Percentiles rank a stretch among this genome's conserved stretches.
Conservation (phyloP, 2,888 invertebrate genomes). For the Tinea pellionella region DNA sequence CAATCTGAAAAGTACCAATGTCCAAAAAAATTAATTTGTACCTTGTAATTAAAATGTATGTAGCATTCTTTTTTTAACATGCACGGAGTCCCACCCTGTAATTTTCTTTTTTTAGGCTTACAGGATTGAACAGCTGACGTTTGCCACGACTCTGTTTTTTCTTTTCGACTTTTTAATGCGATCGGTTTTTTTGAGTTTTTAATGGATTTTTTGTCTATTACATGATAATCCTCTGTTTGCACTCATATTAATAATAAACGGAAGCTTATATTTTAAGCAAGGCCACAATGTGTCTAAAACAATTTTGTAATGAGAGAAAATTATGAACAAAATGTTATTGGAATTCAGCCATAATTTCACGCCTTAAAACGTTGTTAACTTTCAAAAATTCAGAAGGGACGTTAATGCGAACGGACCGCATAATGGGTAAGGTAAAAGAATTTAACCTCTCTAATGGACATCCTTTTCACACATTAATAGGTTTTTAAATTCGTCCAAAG, state of each 20-base stretch:
- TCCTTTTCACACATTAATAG: constrained; percentile 48
- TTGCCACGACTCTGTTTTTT: constrained; percentile 1
- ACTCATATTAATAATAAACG: background rate
- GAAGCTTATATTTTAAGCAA: background rate
- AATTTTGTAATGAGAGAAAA: background rate
- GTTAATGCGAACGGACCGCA: constrained; percentile 19
- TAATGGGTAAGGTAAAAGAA: constrained; percentile 38
- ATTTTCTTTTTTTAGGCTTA: constrained; percentile 6
- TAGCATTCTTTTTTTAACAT: background rate
- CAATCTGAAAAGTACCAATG: background rate
- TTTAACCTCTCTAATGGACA: constrained; percentile 47
- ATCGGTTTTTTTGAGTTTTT: background rate
- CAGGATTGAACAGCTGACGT: constrained; percentile 3
- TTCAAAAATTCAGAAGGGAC: constrained; percentile 1
- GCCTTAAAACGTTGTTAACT: constrained; percentile 4
- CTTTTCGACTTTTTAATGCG: constrained; percentile 4
- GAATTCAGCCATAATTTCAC: background rate
- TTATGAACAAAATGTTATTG: background rate
- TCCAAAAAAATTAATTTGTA: background rate
- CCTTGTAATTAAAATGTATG: background rate
- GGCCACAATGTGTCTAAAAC: background rate
- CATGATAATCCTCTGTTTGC: background rate
- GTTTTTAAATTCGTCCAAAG: constrained; percentile 39
- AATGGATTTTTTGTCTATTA: background rate
- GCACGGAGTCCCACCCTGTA: background rate